Evolutionary conservation across 2,113 vertebrate genomes (phyloP).

Genomic region (Camelus dromedarius): DNA sequence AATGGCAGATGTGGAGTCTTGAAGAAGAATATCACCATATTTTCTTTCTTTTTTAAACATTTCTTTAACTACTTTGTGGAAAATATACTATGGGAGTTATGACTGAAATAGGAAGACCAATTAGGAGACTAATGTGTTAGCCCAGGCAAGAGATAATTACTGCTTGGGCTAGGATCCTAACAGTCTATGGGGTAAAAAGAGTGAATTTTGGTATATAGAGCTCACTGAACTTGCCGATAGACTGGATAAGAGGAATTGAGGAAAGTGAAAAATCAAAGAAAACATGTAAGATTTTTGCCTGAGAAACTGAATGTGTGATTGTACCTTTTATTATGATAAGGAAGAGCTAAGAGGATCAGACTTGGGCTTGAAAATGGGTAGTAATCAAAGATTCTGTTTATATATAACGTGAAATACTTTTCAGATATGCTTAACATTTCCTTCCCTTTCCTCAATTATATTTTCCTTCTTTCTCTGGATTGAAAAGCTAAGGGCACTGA

Average conservation of each 20-base stretch:
- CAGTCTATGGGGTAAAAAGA: neutral
- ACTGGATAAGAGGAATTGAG: conserved; percentile 15
- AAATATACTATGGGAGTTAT: neutral
- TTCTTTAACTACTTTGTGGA: neutral
- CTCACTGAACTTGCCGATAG: neutral
- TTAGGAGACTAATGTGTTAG: conserved; percentile 44
- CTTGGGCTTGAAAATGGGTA: neutral
- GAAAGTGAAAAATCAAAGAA: conserved; percentile 42
- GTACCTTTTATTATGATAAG: neutral
- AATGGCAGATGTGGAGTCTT: neutral
- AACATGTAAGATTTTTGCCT: neutral
- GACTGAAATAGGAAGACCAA: conserved; percentile 33
- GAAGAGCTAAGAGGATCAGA: neutral
- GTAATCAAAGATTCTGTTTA: neutral
- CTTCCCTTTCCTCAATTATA: no score
- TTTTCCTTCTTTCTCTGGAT: no score
- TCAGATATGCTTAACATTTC: neutral
- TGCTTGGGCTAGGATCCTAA: conserved; percentile 19
- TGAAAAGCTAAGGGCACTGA: no score
- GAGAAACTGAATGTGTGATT: neutral
- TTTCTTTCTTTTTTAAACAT: conserved; percentile 17
- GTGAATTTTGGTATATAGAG: conserved; percentile 54
- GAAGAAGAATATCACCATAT: neutral
- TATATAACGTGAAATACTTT: neutral
- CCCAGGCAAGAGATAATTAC: conserved; percentile 34